A percentile compares a stretch with the other conserved stretches of the same genome.
These are phyloP conservation scores for Drosophila parthenogenetica DNA, from an alignment of 2,888 invertebrate species.

Conservation along the genomic window DNA sequence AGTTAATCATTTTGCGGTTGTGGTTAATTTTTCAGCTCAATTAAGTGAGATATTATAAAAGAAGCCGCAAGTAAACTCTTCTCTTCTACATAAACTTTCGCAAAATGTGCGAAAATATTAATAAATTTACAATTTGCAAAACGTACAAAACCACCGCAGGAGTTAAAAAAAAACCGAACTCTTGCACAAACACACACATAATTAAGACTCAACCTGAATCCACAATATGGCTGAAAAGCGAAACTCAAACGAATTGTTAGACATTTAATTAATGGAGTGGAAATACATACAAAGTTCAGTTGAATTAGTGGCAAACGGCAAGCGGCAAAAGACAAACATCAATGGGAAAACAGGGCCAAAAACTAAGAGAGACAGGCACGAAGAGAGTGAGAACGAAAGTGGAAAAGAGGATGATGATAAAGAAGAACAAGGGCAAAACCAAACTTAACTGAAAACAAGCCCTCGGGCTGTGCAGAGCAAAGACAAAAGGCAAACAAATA, in stretches of 20 bases:
- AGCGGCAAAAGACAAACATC: conserved; percentile 65
- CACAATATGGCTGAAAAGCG: conserved; percentile 37
- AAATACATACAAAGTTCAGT: conserved; percentile 48
- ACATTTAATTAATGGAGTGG: conserved; percentile 71
- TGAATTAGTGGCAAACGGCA: conserved; percentile 52
- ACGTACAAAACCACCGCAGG: conserved; percentile 8
- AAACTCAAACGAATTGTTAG: conserved; percentile 32
- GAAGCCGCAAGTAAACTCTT: conserved; percentile 23
- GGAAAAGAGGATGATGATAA: too few species aligned
- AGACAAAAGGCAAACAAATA: not conserved
- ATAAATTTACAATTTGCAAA: conserved; percentile 35
- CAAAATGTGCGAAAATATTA: conserved; percentile 23
- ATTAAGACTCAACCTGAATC: conserved; percentile 39
- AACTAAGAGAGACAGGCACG: conserved; percentile 14
- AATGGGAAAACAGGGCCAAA: conserved; percentile 15
- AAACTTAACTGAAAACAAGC: conserved; percentile 21
- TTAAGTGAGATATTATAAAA: conserved; percentile 44
- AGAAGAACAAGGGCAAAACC: conserved; percentile 22
- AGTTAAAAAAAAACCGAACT: conserved; percentile 6
- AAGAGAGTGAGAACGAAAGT: conserved; percentile 12
- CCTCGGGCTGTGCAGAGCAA: conserved; percentile 24
- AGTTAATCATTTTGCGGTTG: conserved; percentile 52
- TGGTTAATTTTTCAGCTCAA: conserved; percentile 56
- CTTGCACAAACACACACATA: not conserved
- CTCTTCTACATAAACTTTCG: not conserved